phyloP scores from a whole-genome alignment of 2,797 vertebrate genomes.

The Babyrousa celebensis region DNA sequence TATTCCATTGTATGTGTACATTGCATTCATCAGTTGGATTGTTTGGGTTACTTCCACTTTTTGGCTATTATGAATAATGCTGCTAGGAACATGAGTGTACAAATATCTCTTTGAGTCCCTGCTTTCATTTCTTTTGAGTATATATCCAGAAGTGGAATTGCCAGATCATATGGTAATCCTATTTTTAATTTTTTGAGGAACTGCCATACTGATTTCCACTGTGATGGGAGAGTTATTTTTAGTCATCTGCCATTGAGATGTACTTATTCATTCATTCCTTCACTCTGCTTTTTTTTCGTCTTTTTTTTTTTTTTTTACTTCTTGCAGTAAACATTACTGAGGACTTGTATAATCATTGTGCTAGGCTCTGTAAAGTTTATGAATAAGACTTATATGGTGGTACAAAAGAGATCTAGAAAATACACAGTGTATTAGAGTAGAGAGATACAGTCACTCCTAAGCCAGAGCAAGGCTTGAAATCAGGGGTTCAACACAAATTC shows the following conservation, averaged over 20 bases:
- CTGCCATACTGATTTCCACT: neutral
- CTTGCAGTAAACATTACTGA: conserved; percentile 41
- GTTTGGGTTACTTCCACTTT: neutral
- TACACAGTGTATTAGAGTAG: neutral
- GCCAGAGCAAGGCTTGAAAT: conserved; percentile 25
- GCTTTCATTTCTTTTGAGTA: no score
- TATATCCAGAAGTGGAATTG: neutral
- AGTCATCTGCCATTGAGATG: neutral
- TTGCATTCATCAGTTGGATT: neutral
- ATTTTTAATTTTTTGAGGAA: conserved; percentile 50
- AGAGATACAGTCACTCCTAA: neutral
- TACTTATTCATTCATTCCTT: conserved; percentile 23
- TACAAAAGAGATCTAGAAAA: conserved; percentile 37
- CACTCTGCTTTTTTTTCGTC: neutral
- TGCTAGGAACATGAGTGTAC: neutral
- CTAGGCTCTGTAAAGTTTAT: neutral
- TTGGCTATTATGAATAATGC: neutral
- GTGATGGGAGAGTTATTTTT: conserved; percentile 49
- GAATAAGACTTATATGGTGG: neutral
- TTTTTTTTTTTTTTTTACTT: neutral
- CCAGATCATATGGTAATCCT: conserved; percentile 37
- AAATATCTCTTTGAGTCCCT: no score
- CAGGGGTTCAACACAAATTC: conserved; percentile 44
- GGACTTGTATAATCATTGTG: neutral
- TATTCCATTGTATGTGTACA: neutral